A percentile compares a stretch with the other conserved stretches of the same genome.
Conservation (phyloP, 2,113 vertebrate species). For the Bagarius yarrelli region DNA sequence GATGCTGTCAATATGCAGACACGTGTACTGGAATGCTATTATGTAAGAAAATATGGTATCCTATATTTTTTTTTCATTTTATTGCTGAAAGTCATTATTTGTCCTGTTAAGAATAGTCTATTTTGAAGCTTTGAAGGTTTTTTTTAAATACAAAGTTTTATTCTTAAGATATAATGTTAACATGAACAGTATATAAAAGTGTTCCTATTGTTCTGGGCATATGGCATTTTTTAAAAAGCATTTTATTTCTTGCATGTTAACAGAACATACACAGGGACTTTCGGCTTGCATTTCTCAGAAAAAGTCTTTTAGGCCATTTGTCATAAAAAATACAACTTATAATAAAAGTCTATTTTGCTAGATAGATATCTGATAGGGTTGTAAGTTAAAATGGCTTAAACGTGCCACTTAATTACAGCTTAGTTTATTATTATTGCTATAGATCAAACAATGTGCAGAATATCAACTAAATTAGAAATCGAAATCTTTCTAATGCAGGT, state of each 20-base stretch:
- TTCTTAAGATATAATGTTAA: not conserved
- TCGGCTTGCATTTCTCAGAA: not conserved
- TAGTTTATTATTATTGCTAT: not conserved
- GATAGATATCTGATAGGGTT: not conserved
- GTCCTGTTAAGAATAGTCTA: not conserved
- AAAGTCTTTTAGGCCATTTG: not conserved
- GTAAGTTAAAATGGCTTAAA: not conserved
- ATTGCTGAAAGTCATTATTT: not conserved
- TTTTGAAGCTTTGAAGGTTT: not conserved
- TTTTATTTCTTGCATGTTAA: conserved; percentile 11
- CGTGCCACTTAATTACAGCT: not conserved
- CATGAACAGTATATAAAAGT: not conserved
- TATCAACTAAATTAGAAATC: not conserved
- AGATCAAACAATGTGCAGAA: not conserved
- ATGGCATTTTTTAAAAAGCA: not conserved
- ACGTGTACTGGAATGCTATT: not conserved
- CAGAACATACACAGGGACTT: not conserved
- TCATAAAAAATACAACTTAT: not conserved
- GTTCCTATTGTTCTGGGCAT: not conserved
- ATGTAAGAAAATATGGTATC: not conserved
- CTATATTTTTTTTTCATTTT: not conserved
- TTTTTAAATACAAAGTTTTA: not conserved
- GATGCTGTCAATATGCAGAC: conserved; percentile 1
- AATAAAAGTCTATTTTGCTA: not conserved
- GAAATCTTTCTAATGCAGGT: not conserved